Evolutionary conservation across 2,797 vertebrate species (phyloP).

Genomic region (Sparidentex hasta): DNA sequence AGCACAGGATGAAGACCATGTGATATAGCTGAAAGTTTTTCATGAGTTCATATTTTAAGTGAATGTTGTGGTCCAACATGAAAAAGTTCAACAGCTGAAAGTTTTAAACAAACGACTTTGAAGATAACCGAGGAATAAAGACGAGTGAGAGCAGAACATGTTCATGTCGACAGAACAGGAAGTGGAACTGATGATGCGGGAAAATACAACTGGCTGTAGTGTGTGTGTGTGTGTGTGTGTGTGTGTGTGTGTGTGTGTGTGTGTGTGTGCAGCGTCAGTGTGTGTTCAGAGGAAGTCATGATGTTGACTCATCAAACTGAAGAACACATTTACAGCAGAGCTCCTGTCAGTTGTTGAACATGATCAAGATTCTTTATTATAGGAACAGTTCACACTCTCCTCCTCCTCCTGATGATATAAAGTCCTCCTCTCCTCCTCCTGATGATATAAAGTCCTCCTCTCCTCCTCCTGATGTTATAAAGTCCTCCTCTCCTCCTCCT

Average conservation of each 20-base stretch:
- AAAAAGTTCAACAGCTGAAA: too few species aligned
- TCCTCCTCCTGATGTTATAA: too few species aligned
- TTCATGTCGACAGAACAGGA: slow-evolving; percentile 55
- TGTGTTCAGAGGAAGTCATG: slow-evolving; percentile 56
- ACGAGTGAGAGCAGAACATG: background rate
- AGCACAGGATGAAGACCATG: background rate
- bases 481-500: too few species aligned
- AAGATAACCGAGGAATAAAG: too few species aligned
- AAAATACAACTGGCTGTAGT: slow-evolving; percentile 22
- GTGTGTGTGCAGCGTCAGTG: background rate
- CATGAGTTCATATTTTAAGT: too few species aligned
- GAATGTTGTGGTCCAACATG: too few species aligned
- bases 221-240: slow-evolving; percentile 1
- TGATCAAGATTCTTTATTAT: too few species aligned
- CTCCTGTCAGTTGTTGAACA: background rate
- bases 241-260: background rate
- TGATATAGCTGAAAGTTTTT: background rate
- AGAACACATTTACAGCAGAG: slow-evolving; percentile 31
- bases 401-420: too few species aligned
- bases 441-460: too few species aligned
- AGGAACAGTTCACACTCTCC: too few species aligned
- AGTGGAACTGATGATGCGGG: slow-evolving; percentile 70
- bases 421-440: too few species aligned
- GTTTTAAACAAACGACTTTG: background rate
- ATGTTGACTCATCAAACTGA: slow-evolving; percentile 67